Evolutionary conservation across 2,888 invertebrate species (phyloP).

Genomic region (Andrena camellia): DNA sequence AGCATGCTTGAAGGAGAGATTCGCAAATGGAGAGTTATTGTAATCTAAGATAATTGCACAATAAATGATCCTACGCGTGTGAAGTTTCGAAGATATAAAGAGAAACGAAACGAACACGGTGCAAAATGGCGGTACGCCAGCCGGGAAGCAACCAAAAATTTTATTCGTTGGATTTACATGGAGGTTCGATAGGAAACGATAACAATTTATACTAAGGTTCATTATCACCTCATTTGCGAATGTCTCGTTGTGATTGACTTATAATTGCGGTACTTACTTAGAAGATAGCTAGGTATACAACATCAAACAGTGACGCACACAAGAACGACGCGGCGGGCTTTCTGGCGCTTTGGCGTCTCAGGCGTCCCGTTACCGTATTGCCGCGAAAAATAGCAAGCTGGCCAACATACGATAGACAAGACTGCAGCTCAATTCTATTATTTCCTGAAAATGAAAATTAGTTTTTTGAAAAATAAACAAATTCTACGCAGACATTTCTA

Average conservation of each 20-base stretch:
- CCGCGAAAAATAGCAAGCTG: slow-evolving; percentile 65
- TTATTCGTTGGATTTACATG: slow-evolving; percentile 26
- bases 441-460: neutral
- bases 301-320: neutral
- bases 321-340: slow-evolving; percentile 30
- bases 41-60: neutral
- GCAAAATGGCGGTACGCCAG: slow-evolving; percentile 75
- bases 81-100: slow-evolving; percentile 16
- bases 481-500: neutral
- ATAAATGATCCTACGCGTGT: neutral
- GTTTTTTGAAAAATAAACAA: neutral
- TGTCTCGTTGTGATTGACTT: neutral
- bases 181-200: slow-evolving; percentile 7
- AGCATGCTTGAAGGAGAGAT: neutral
- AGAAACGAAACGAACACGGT: slow-evolving; percentile 54
- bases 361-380: slow-evolving; percentile 54
- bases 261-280: slow-evolving; percentile 36
- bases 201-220: neutral
- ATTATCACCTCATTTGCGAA: neutral
- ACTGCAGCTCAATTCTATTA: neutral
- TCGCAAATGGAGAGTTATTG: neutral
- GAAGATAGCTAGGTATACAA: neutral
- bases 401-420: slow-evolving; percentile 23
- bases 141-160: slow-evolving; percentile 59
- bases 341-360: slow-evolving; percentile 40